Evolutionary conservation across 2,888 invertebrate species (phyloP), one percentile per base, ranked within the genome.

Genomic region (Amiota mariae): DNA sequence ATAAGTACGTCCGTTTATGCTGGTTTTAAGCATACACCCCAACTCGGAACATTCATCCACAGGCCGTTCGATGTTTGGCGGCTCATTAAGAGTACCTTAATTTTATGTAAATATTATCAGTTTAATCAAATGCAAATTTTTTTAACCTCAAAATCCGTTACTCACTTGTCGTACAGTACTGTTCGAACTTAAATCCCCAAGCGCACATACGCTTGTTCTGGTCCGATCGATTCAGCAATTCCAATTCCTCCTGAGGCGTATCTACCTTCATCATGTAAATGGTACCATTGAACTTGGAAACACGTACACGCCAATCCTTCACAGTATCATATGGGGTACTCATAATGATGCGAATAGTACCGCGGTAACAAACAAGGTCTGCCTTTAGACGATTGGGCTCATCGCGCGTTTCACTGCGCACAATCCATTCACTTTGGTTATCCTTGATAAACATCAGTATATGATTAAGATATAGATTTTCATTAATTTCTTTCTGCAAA

Each of bases 121-220:
- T 2, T 36, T 36, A 8, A 11, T 56, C 56, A 15, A 57, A 15
- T 15, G 57, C 3, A 4, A 11, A n/a, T n/a, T 18, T 57, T 36
- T 36, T 2, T 36, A 67, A 36, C 36, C 3, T 36, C 36, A 36
- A 6, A 2, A 36, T 36, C 36, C 8, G 2, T 12, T 9, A 56
- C 64, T 56, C 15, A 72, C 72, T 8, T n/a, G 72, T 48, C 1
- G 56, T n/a, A 46, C 81, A 66, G 36, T 74, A 84, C 61, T 85
- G 83, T 46, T 83, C 83, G 36, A 83, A 83, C 46, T 85, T 83
- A n/a, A 78, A 83, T 13, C 85, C 83, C 83, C 83, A 83, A 0
- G 85, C 81, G 64, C 84, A 82, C 85, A 85, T 80, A n/a, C 59
- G 20, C n/a, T 9, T 0, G 0, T 72, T 8, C 0, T 4, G n/a